Conservation (phyloP, 2,888 invertebrate species). For the Mycogona germanica region DNA sequence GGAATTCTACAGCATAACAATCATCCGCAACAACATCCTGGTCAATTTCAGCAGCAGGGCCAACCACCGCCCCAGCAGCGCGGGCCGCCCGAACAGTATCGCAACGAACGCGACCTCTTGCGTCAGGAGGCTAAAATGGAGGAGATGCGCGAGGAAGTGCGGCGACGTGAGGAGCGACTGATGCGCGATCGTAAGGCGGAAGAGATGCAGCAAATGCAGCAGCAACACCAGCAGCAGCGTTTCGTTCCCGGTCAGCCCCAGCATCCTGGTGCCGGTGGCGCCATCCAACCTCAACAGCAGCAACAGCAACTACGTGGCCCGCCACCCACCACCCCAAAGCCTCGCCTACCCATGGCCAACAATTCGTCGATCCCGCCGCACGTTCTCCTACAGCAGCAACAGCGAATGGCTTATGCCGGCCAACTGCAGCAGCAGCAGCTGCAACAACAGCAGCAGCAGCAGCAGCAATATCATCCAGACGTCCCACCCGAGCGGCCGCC, state of each 20-base stretch:
- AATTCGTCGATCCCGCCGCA: constrained; percentile 22
- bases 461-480: constrained; percentile 11
- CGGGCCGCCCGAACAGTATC: constrained; percentile 7
- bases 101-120: constrained; percentile 28
- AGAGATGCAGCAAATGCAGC: constrained; percentile 17
- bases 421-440: constrained; percentile 11
- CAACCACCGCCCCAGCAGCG: neutral
- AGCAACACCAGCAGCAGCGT: constrained; percentile 1
- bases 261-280: constrained; percentile 19
- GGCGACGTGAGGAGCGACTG: constrained; percentile 40
- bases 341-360: constrained; percentile 27
- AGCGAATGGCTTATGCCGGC: neutral
- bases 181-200: constrained; percentile 20
- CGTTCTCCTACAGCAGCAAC: no score
- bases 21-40: no score
- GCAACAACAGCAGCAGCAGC: no score
- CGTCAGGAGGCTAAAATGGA: constrained; percentile 31
- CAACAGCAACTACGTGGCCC: constrained; percentile 26
- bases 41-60: neutral
- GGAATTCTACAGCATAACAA: no score
- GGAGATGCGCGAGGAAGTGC: constrained; percentile 70
- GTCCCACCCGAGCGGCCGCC: constrained; percentile 33
- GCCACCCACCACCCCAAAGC: constrained; percentile 28
- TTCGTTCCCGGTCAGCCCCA: neutral
- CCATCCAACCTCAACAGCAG: constrained; percentile 15